Evolutionary conservation across 2,888 invertebrate genomes (phyloP).

Genomic region (Leucophora obtusa): DNA sequence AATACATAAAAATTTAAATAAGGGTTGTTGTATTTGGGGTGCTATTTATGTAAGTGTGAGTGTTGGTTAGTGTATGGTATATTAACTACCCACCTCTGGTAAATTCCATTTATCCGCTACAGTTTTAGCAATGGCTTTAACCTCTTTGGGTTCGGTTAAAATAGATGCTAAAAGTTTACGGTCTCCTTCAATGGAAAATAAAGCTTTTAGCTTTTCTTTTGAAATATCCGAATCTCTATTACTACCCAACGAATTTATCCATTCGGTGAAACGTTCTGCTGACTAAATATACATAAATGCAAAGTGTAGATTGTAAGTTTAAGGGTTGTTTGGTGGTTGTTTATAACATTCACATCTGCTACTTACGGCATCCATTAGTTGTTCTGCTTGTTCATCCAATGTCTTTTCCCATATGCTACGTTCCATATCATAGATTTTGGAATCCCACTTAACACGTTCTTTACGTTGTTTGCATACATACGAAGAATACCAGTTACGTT

Average conservation of each 20-base stretch:
- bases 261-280: slow-evolving; percentile 76
- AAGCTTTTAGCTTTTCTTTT: slow-evolving; percentile 74
- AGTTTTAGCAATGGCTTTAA: slow-evolving; percentile 75
- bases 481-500: slow-evolving; percentile 73
- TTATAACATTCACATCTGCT: neutral
- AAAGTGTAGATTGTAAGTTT: neutral
- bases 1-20: neutral
- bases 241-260: slow-evolving; percentile 75
- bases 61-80: neutral
- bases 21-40: slow-evolving; percentile 12
- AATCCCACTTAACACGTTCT: slow-evolving; percentile 76
- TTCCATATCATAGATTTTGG: slow-evolving; percentile 74
- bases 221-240: slow-evolving; percentile 72
- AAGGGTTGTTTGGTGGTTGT: neutral
- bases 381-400: slow-evolving; percentile 77
- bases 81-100: slow-evolving; percentile 70
- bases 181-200: slow-evolving; percentile 77
- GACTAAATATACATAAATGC: slow-evolving; percentile 65
- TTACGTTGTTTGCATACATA: slow-evolving; percentile 72
- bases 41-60: neutral
- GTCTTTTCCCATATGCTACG: slow-evolving; percentile 70
- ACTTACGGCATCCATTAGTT: slow-evolving; percentile 77
- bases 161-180: slow-evolving; percentile 74
- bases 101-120: slow-evolving; percentile 76
- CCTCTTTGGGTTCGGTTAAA: slow-evolving; percentile 75